Percentiles rank a stretch among this genome's conserved stretches.
These are phyloP conservation scores for Athalia rosae DNA, from an alignment of 2,888 invertebrate genomes.

Conservation along the genomic window DNA sequence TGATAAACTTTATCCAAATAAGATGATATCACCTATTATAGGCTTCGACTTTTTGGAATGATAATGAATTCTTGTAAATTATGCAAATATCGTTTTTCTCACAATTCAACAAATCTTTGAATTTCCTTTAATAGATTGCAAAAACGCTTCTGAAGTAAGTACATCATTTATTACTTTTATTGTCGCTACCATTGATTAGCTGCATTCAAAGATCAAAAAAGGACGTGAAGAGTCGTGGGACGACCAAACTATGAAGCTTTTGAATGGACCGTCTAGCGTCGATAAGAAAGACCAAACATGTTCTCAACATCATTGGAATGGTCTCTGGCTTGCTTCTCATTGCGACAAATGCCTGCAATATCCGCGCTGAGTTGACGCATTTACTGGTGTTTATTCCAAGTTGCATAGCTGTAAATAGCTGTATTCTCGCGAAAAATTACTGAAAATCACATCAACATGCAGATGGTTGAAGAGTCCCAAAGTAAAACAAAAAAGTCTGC, in stretches of 20 bases:
- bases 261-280: not conserved
- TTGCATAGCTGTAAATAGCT: not conserved
- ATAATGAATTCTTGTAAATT: no score
- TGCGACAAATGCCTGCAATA: not conserved
- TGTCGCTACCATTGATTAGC: slow-evolving; percentile 8
- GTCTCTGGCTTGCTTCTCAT: not conserved
- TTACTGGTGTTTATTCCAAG: not conserved
- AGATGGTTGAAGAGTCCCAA: slow-evolving; percentile 13
- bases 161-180: not conserved
- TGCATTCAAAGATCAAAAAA: slow-evolving; percentile 2
- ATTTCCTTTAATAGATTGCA: no score
- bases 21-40: no score
- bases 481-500: slow-evolving; percentile 15
- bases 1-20: no score
- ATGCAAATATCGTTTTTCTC: no score
- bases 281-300: slow-evolving; percentile 8
- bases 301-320: not conserved
- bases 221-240: not conserved
- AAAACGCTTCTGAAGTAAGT: no score
- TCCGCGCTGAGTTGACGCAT: slow-evolving; percentile 21
- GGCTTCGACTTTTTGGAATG: no score
- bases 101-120: no score
- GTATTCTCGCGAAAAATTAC: slow-evolving; percentile 6
- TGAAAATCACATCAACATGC: slow-evolving; percentile 27
- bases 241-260: not conserved